These are phyloP conservation scores for Gallinago nigripennis DNA, from an alignment of 2,797 vertebrate genomes.

Conservation along the genomic window DNA sequence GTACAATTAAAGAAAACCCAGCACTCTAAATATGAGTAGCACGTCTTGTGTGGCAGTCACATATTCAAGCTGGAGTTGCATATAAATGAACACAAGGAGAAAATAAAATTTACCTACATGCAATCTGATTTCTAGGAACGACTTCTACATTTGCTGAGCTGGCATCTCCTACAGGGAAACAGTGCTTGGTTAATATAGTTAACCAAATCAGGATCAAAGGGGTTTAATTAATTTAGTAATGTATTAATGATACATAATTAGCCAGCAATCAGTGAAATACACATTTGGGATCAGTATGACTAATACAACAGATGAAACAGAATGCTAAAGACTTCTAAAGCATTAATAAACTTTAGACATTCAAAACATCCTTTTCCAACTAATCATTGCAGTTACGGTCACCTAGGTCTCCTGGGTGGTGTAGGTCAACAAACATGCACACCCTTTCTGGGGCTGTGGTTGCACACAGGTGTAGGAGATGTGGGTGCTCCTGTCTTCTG, in stretches of 20 bases:
- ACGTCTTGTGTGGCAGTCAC: background rate
- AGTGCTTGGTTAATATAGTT: background rate
- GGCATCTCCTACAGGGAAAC: background rate
- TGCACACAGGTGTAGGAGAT: background rate
- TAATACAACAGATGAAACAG: conserved; percentile 1
- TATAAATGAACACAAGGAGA: background rate
- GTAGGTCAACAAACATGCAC: fast-evolving
- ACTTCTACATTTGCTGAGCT: background rate
- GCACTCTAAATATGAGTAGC: background rate
- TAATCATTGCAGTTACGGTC: background rate
- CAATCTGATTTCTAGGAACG: background rate
- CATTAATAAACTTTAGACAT: background rate
- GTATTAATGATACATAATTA: conserved; percentile 49
- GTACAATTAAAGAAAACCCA: background rate
- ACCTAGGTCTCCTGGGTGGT: fast-evolving
- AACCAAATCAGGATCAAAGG: conserved; percentile 14
- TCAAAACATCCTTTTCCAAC: background rate
- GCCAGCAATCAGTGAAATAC: background rate
- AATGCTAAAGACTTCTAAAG: conserved; percentile 2
- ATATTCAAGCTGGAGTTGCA: background rate
- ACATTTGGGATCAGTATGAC: conserved; percentile 31
- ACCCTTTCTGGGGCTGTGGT: background rate
- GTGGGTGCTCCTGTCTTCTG: background rate
- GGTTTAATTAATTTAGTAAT: conserved; percentile 15
- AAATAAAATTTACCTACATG: background rate